Conservation (phyloP, 1,140 invertebrate genomes). For the Campoletis sonorensis region DNA sequence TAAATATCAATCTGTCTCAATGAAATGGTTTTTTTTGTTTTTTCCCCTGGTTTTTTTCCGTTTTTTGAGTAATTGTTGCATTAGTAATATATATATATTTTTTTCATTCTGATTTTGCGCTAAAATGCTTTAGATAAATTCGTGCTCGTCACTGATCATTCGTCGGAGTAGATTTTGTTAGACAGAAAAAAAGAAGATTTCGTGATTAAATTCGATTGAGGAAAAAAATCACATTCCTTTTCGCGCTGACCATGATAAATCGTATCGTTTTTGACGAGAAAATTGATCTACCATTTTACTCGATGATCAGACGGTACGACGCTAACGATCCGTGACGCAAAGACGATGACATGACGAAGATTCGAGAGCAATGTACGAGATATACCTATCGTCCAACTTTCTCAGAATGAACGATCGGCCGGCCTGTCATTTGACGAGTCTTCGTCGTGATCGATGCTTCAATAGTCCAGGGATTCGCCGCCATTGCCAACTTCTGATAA, state of each 20-base stretch:
- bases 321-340: conserved; percentile 13
- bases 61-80: too few relatives aligned
- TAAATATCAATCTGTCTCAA: too few relatives aligned
- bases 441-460: not conserved
- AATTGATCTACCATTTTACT: not conserved
- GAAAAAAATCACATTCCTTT: not conserved
- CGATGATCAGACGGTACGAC: not conserved
- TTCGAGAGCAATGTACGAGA: not conserved
- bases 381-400: not conserved
- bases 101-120: too few relatives aligned
- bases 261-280: not conserved
- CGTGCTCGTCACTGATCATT: too few relatives aligned
- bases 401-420: not conserved
- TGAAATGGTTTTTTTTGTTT: too few relatives aligned
- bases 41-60: too few relatives aligned
- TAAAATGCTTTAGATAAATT: too few relatives aligned
- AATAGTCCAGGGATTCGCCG: not conserved
- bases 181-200: not conserved
- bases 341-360: not conserved
- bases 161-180: too few relatives aligned
- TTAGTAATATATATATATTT: too few relatives aligned
- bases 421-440: not conserved
- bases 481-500: not conserved
- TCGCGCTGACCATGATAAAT: conserved; percentile 6
- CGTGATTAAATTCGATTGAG: not conserved